A percentile compares a stretch with the other conserved stretches of the same genome.
phyloP scores from a whole-genome alignment of 2,888 invertebrate species.

The Nephrocerus scutellatus region DNA sequence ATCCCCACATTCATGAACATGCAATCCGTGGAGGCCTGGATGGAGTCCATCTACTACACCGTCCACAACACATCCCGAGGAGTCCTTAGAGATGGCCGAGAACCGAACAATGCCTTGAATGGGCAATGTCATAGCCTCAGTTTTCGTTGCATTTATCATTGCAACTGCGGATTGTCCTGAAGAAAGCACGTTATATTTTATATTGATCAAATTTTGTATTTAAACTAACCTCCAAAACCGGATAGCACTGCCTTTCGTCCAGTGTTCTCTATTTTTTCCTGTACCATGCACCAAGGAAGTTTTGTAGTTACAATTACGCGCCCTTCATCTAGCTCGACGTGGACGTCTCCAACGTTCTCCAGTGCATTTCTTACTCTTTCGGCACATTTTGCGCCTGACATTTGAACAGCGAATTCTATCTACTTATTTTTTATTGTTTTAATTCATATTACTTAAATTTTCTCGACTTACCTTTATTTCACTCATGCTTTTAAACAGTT shows the following conservation, averaged over 20 bases:
- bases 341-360: conserved; percentile 38
- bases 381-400: conserved; percentile 54
- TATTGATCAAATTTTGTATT: conserved; percentile 2
- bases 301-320: conserved; percentile 40
- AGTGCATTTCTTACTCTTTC: conserved; percentile 49
- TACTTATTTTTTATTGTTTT: too few relatives aligned
- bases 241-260: conserved; percentile 70
- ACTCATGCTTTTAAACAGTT: conserved; percentile 26
- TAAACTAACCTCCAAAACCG: conserved; percentile 62
- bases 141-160: conserved; percentile 53
- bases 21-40: conserved; percentile 51
- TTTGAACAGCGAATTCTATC: conserved; percentile 62
- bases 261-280: conserved; percentile 52
- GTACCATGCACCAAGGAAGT: conserved; percentile 45
- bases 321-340: conserved; percentile 37
- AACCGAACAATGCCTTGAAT: conserved; percentile 73
- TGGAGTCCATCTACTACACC: conserved; percentile 75
- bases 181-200: neutral
- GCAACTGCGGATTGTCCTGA: conserved; percentile 60
- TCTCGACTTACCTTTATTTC: conserved; percentile 31
- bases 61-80: conserved; percentile 63
- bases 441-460: neutral
- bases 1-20: conserved; percentile 68
- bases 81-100: conserved; percentile 42
- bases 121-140: conserved; percentile 36